These are phyloP conservation scores for Eleutherodactylus coqui DNA, from an alignment of 2,797 vertebrate species.

Conservation along the genomic window DNA sequence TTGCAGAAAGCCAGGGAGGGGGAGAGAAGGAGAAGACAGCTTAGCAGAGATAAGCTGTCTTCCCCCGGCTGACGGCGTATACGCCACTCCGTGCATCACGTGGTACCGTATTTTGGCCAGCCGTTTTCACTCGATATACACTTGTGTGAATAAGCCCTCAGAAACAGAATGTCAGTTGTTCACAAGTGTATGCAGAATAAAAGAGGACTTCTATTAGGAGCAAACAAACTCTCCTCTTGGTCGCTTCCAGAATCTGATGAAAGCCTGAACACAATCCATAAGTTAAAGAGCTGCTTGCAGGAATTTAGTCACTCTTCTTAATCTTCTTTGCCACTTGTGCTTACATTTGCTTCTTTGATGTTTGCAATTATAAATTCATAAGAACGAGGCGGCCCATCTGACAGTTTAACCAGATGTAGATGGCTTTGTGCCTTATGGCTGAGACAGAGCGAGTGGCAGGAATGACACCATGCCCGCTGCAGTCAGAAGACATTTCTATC, in stretches of 20 bases:
- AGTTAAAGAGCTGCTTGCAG: neutral
- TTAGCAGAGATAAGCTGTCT: no score
- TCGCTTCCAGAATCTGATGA: slow-evolving; percentile 10
- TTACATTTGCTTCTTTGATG: slow-evolving; percentile 37
- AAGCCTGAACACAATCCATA: neutral
- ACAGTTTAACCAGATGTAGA: neutral
- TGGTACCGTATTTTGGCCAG: no score
- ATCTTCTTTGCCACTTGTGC: slow-evolving; percentile 36
- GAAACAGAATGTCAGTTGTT: neutral
- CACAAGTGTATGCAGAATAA: slow-evolving; percentile 2
- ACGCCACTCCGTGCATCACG: no score
- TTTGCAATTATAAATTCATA: slow-evolving; percentile 29
- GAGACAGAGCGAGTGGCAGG: neutral
- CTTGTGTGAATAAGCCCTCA: no score
- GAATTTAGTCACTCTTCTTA: neutral
- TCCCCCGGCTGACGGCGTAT: no score
- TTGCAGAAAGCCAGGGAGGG: no score
- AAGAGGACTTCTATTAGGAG: neutral
- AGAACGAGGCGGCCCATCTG: neutral
- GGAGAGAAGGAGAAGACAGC: no score
- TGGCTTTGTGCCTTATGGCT: neutral
- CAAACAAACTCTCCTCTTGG: neutral
- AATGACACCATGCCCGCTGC: neutral
- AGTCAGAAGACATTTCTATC: neutral
- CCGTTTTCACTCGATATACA: no score